Percentiles rank a stretch among this genome's conserved stretches.
These are phyloP conservation scores for Melanerpes aurifrons DNA, from an alignment of 2,113 vertebrate species.

Conservation along the genomic window DNA sequence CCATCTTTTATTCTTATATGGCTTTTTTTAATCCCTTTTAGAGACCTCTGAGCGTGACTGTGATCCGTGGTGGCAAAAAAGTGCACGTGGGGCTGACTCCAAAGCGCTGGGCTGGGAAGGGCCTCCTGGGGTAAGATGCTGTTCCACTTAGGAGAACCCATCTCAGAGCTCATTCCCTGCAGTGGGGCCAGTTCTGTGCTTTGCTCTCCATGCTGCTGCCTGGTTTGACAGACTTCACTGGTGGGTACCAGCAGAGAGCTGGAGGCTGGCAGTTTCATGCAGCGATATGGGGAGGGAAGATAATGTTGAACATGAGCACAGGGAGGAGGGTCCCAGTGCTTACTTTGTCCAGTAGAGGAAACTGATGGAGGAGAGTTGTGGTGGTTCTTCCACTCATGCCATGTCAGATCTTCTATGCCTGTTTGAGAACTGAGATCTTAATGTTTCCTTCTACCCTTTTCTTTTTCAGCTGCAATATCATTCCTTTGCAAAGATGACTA, in stretches of 20 bases:
- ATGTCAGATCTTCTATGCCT: not conserved
- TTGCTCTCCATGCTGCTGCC: not conserved
- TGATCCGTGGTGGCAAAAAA: slow-evolving; percentile 83
- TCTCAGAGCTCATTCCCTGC: not conserved
- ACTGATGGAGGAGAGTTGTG: not conserved
- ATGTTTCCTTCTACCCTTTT: not conserved
- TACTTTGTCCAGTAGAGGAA: not conserved
- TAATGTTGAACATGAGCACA: rapidly evolving
- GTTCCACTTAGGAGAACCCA: rapidly evolving
- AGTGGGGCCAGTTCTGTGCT: not conserved
- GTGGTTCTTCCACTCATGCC: not conserved
- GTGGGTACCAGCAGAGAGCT: not conserved
- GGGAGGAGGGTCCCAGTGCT: not conserved
- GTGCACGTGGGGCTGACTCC: slow-evolving; percentile 87
- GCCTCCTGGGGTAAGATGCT: slow-evolving; percentile 88
- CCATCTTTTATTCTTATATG: not conserved
- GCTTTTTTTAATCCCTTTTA: slow-evolving; percentile 45
- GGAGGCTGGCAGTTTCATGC: not conserved
- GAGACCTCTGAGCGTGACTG: slow-evolving; percentile 86
- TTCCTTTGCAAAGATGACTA: slow-evolving; percentile 80
- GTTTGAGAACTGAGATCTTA: not conserved
- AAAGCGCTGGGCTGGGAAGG: slow-evolving; percentile 89
- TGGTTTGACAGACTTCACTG: not conserved
- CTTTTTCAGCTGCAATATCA: slow-evolving; percentile 79
- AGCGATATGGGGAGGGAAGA: rapidly evolving